Evolutionary conservation across 2,888 invertebrate species (phyloP).

Genomic region (Chouioia cunea): DNA sequence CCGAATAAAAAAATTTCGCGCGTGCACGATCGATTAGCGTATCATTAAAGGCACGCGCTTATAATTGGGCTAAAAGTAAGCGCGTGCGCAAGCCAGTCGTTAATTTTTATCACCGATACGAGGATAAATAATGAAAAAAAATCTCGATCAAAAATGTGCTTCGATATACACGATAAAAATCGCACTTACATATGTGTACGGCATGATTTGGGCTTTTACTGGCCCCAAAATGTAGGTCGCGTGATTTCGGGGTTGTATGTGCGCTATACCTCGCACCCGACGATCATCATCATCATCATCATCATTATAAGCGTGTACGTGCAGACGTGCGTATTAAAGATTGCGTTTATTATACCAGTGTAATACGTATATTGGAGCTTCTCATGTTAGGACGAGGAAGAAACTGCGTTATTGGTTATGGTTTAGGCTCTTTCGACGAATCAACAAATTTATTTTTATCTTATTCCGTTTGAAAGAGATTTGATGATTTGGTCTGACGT

Average conservation of each 20-base stretch:
- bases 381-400: too few relatives aligned
- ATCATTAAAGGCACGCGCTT: constrained; percentile 25
- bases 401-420: too few relatives aligned
- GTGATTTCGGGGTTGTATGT: constrained; percentile 31
- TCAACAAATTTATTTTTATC: too few relatives aligned
- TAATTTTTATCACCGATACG: background rate
- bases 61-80: constrained; percentile 27
- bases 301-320: background rate
- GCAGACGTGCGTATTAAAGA: background rate
- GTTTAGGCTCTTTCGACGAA: too few relatives aligned
- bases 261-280: constrained; percentile 6
- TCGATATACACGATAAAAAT: background rate
- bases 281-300: constrained; percentile 1
- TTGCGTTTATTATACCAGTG: too few relatives aligned
- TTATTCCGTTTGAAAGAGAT: too few relatives aligned
- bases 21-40: constrained; percentile 28
- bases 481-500: too few relatives aligned
- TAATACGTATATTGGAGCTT: too few relatives aligned
- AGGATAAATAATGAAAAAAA: constrained; percentile 22
- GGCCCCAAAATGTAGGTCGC: constrained; percentile 34
- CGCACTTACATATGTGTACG: background rate
- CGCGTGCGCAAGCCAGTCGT: background rate
- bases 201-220: too few relatives aligned
- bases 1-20: background rate
- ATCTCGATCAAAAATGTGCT: too few relatives aligned